Percentiles rank a stretch among this genome's conserved stretches.
These are phyloP conservation scores for Glaucomys volans DNA, from an alignment of 2,113 vertebrate genomes.

Conservation along the genomic window DNA sequence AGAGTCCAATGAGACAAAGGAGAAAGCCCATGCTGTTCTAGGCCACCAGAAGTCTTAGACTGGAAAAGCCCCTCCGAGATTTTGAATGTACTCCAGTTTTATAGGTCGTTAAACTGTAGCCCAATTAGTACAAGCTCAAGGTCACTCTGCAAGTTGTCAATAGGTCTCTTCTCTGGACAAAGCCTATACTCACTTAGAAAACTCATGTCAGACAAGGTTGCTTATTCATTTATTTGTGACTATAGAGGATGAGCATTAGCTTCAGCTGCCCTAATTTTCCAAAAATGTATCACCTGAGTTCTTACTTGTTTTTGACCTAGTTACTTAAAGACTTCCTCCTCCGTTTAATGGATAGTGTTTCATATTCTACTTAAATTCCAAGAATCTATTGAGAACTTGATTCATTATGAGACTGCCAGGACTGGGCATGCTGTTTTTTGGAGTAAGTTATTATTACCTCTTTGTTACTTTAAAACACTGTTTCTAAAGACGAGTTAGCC, in stretches of 20 bases:
- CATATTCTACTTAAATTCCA: constrained; percentile 60
- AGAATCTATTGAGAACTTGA: constrained; percentile 71
- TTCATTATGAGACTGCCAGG: constrained; percentile 71
- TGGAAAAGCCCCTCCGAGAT: neutral
- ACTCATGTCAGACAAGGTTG: neutral
- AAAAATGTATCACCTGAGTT: neutral
- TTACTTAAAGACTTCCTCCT: neutral
- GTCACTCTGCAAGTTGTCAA: neutral
- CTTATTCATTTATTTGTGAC: neutral
- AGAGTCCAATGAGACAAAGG: neutral
- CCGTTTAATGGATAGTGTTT: constrained; percentile 45
- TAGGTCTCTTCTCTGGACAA: neutral
- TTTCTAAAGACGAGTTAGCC: constrained; percentile 83
- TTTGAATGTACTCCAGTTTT: neutral
- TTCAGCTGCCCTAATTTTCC: neutral
- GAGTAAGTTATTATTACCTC: constrained; percentile 79
- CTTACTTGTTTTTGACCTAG: constrained; percentile 38
- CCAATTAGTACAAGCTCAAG: neutral
- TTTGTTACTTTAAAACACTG: constrained; percentile 79
- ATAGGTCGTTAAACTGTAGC: neutral
- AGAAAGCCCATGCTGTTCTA: neutral
- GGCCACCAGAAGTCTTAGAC: neutral
- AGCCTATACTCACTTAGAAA: constrained; percentile 11
- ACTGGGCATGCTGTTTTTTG: constrained; percentile 69
- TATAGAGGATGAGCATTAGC: neutral